phyloP scores from a whole-genome alignment of 2,797 vertebrate genomes.

The Enteromius unitaeniatus region DNA sequence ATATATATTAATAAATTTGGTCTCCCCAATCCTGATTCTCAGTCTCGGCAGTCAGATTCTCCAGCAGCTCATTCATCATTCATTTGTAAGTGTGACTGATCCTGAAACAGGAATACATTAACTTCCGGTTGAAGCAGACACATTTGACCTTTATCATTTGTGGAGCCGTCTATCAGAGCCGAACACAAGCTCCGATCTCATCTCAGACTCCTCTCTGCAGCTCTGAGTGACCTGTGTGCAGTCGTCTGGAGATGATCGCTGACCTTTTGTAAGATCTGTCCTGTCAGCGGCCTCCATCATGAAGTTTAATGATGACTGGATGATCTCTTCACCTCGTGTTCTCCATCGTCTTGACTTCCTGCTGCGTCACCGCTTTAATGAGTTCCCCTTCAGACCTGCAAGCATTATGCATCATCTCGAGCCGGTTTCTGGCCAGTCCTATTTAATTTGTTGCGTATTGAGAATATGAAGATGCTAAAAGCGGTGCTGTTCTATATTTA shows the following conservation, averaged over 20 bases:
- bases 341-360: constrained; percentile 2
- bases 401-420: neutral
- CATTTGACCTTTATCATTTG: constrained; percentile 12
- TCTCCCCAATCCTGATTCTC: neutral
- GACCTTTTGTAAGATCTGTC: constrained; percentile 22
- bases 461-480: neutral
- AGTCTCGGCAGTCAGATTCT: neutral
- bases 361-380: neutral
- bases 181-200: neutral
- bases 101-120: neutral
- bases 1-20: neutral
- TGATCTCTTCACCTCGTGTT: constrained; percentile 16
- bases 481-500: neutral
- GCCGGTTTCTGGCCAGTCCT: neutral
- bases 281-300: constrained; percentile 23
- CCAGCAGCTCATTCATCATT: neutral
- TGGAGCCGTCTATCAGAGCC: constrained; percentile 2
- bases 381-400: constrained; percentile 18
- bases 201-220: neutral
- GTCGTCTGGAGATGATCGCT: constrained; percentile 16
- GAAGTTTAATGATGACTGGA: constrained; percentile 36
- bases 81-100: neutral
- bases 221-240: constrained; percentile 4
- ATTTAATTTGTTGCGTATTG: neutral
- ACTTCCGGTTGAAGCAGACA: constrained; percentile 27